Evolutionary conservation across 2,888 invertebrate genomes (phyloP).

Genomic region (Psococerastis gibbosa): DNA sequence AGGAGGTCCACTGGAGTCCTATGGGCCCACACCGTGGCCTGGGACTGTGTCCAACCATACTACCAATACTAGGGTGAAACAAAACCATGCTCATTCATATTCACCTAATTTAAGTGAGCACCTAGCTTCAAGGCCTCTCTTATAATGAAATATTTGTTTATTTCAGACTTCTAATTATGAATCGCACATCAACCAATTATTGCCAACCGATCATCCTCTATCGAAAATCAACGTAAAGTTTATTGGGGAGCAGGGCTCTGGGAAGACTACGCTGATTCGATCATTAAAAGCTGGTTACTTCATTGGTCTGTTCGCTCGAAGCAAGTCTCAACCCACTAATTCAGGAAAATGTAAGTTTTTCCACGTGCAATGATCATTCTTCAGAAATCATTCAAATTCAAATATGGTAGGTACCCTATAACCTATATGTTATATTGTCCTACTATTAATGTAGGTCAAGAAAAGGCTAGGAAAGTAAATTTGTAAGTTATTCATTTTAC

Average conservation of each 20-base stretch:
- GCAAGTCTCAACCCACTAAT: constrained; percentile 24
- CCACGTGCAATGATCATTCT: constrained; percentile 3
- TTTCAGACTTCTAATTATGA: constrained; percentile 23
- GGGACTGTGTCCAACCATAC: too few relatives aligned
- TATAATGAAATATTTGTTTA: neutral
- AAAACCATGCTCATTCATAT: constrained; percentile 1
- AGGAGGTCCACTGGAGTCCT: too few relatives aligned
- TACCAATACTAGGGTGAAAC: too few relatives aligned
- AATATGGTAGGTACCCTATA: too few relatives aligned
- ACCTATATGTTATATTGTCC: too few relatives aligned
- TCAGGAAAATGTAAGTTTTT: constrained; percentile 8
- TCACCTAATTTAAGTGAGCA: constrained; percentile 10
- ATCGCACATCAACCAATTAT: constrained; percentile 39
- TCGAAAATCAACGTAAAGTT: constrained; percentile 45
- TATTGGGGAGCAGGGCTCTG: constrained; percentile 50
- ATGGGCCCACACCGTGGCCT: too few relatives aligned
- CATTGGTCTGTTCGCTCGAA: constrained; percentile 40
- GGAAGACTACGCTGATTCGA: constrained; percentile 48
- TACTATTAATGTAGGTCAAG: too few relatives aligned
- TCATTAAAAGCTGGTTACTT: constrained; percentile 47
- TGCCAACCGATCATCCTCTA: constrained; percentile 34
- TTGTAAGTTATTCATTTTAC: too few relatives aligned
- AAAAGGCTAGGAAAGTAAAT: too few relatives aligned
- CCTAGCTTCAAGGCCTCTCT: too few relatives aligned
- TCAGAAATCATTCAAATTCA: constrained; percentile 5